Evolutionary conservation across 2,797 vertebrate genomes (phyloP), one percentile per base, ranked within the genome.

Genomic region (Halcyon badia): DNA sequence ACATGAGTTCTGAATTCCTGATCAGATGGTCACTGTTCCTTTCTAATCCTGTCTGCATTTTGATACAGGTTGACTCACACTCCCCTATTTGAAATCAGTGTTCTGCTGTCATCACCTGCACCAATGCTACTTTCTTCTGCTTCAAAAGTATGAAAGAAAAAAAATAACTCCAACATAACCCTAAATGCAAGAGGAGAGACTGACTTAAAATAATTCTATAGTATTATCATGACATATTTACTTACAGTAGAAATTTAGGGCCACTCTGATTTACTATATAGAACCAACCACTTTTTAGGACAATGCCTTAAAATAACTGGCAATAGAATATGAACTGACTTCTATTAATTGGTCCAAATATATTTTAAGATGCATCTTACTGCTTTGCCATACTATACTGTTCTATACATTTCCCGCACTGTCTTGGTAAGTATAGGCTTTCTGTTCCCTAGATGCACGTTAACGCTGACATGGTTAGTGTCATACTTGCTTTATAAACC

Each of bases 71-170:
- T 93, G 82, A 94, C 44, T 81, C 69, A 80, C 6, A 6, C 31
- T 61, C 30, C 64, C 28, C n/a, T 54, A 7, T 72, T 69, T 78
- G 54, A 68, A 93, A 37, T 75, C 61, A 57, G 37, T 87, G 77
- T 75, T 95, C 89, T 78, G 44, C 49, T 61, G 46, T 16, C 37
- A 80, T 57, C 71, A 83, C 83, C 89, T 96, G 91, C 49, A 91
- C 70, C 58, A 78, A 14, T 73, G 75, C 75, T 71, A 41, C 41
- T 83, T 92, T 94, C 31, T 78, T 83, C 41, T 90, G 60, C 39
- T 95, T 91, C 72, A 65, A 62, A 87, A 90, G 83, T 58, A 82
- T 19, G 37, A 83, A 78, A 81, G 24, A 76, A 25, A 86, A 84
- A 94, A 85, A 83, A 49, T 25, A 73, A 30, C 20, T 46, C 28